phyloP scores from a whole-genome alignment of 1,140 invertebrate species.

The Lutraria rhynchaena region DNA sequence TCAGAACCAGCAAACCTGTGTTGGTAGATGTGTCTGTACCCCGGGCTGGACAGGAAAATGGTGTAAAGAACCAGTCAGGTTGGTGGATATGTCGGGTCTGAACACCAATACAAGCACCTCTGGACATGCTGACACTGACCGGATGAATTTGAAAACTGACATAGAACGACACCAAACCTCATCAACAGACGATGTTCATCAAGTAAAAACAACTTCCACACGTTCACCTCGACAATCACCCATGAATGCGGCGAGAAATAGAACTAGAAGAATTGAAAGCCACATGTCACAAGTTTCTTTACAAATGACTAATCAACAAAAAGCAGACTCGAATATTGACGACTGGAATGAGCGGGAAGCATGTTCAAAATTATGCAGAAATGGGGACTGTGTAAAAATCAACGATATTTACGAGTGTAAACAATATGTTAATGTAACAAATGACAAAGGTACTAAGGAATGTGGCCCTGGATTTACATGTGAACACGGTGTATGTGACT shows the following conservation, averaged over 20 bases:
- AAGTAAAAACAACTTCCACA: too few relatives aligned
- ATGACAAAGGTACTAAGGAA: background rate
- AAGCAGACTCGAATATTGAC: background rate
- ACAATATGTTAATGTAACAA: slow-evolving; percentile 1
- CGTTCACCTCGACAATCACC: too few relatives aligned
- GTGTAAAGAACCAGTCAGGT: slow-evolving; percentile 1
- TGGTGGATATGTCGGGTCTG: too few relatives aligned
- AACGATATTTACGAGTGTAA: slow-evolving; percentile 38
- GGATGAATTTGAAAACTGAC: too few relatives aligned
- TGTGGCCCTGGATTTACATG: slow-evolving; percentile 57
- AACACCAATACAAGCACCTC: background rate
- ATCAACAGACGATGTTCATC: too few relatives aligned
- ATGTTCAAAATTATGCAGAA: slow-evolving; percentile 1
- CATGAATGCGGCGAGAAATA: too few relatives aligned
- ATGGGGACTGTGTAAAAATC: slow-evolving; percentile 38
- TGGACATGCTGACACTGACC: background rate
- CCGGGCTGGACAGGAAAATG: slow-evolving; percentile 43
- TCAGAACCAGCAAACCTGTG: slow-evolving; percentile 32
- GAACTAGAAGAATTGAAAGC: too few relatives aligned
- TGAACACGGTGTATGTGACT: slow-evolving; percentile 60
- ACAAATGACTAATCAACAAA: too few relatives aligned
- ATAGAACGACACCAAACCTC: too few relatives aligned
- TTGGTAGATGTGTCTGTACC: slow-evolving; percentile 32
- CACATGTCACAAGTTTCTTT: too few relatives aligned
- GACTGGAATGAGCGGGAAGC: background rate